Percentiles rank a stretch among this genome's conserved stretches.
phyloP scores from a whole-genome alignment of 2,888 invertebrate genomes.

The Hybos culiciformis region DNA sequence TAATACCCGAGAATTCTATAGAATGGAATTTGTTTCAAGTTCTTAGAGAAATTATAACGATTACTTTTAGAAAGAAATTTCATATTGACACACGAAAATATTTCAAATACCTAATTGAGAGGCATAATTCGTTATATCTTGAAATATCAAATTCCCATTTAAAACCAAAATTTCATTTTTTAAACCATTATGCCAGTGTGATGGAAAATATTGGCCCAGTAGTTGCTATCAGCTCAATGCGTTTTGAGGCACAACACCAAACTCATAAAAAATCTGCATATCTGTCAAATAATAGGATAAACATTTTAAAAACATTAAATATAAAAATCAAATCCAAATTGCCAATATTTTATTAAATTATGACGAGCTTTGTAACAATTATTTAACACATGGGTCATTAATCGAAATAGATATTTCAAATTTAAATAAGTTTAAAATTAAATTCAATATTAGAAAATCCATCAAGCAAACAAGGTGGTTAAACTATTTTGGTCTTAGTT shows the following conservation, averaged over 20 bases:
- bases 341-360: too few relatives aligned
- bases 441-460: neutral
- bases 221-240: neutral
- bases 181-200: slow-evolving; percentile 2
- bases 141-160: neutral
- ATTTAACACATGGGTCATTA: neutral
- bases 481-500: neutral
- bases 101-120: neutral
- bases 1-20: neutral
- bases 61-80: neutral
- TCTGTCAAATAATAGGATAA: neutral
- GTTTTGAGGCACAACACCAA: slow-evolving; percentile 3
- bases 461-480: neutral
- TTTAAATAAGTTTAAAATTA: neutral
- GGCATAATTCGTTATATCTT: neutral
- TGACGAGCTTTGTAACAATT: too few relatives aligned
- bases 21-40: neutral
- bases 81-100: neutral
- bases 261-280: neutral
- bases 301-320: neutral
- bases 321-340: too few relatives aligned
- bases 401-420: neutral
- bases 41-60: neutral
- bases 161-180: slow-evolving; percentile 3
- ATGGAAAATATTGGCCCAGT: slow-evolving; percentile 1